Evolutionary conservation across 23 tunicate species (phyloP), one percentile per base, ranked within the genome.

Genomic region (Halocynthia roretzi): DNA sequence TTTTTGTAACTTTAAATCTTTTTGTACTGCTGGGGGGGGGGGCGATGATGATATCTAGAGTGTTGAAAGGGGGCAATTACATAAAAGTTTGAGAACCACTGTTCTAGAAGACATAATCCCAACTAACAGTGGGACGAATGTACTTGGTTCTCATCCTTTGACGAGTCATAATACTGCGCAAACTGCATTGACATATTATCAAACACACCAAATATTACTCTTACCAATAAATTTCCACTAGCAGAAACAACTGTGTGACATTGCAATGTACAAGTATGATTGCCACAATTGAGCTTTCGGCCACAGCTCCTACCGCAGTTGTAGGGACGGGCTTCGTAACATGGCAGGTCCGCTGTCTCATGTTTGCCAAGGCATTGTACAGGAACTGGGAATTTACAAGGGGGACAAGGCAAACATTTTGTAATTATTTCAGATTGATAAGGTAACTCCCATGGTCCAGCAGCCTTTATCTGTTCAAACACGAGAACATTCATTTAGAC

Each of bases 391-490:
- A 76, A 71, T 44, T 66, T 62, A 65, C 98, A 92, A 6, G 98
- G 98, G 7, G 98, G 87, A 70, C 98, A 92, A 53, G 82, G 82
- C 14, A 83, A 78, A 50, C 68, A 49, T 53, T 85, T 78, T 49
- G 86, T 52, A 2, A 56, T 61, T 66, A 50, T 60, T 61, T 55
- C 71, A 7, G 63, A 31, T 53, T 75, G 85, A 31, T 20, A 55
- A 18, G 91, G 85, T 11, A 71, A 67, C 62, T 92, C 98, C 98
- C 98, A 92, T 48, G 98, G 98, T 7, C 95, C 89, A 7, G 88
- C 70, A 0, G 84, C 94, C 55, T 80, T 80, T 20, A 77, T 54
- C 81, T 77, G 54, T 10, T 21, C 6, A 55, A 56, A 54, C 10
- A 56, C 12, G 19, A 14, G 10, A 5, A 40, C 61, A 51, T 52